A percentile compares a stretch with the other conserved stretches of the same genome.
Conservation (phyloP, 2,888 invertebrate species). For the Pachycephus smyrnensis region DNA sequence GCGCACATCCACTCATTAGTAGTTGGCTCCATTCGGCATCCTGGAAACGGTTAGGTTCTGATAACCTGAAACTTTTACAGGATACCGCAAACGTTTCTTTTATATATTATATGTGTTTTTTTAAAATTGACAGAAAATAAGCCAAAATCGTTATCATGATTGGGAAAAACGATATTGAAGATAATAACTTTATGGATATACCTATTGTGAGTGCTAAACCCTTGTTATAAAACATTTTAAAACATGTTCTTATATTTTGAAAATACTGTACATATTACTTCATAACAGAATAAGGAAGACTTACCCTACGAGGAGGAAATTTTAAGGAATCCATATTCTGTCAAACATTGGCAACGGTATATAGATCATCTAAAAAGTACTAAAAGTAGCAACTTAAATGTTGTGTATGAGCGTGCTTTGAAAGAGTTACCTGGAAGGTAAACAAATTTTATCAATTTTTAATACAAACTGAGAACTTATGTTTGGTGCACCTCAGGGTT, state of each 20-base stretch:
- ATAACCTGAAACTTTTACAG: neutral
- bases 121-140: neutral
- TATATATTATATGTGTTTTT: neutral
- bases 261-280: neutral
- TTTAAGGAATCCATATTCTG: conserved; percentile 94
- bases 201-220: neutral
- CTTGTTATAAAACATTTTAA: neutral
- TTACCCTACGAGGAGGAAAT: conserved; percentile 99
- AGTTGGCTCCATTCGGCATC: neutral
- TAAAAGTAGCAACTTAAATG: conserved; percentile 84
- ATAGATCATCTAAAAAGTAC: conserved; percentile 94
- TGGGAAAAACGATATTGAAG: neutral
- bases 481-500: neutral
- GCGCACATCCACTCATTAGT: too few relatives aligned
- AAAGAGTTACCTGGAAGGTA: conserved; percentile 96
- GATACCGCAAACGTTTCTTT: neutral
- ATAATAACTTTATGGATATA: neutral
- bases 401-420: conserved; percentile 95
- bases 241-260: neutral
- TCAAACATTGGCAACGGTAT: conserved; percentile 98
- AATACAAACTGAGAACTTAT: neutral
- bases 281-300: conserved; percentile 86
- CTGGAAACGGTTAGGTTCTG: neutral
- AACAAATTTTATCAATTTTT: conserved; percentile 8
- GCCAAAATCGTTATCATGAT: neutral